These are phyloP conservation scores for Ophion ellenae DNA, from an alignment of 2,888 invertebrate genomes.

Conservation along the genomic window DNA sequence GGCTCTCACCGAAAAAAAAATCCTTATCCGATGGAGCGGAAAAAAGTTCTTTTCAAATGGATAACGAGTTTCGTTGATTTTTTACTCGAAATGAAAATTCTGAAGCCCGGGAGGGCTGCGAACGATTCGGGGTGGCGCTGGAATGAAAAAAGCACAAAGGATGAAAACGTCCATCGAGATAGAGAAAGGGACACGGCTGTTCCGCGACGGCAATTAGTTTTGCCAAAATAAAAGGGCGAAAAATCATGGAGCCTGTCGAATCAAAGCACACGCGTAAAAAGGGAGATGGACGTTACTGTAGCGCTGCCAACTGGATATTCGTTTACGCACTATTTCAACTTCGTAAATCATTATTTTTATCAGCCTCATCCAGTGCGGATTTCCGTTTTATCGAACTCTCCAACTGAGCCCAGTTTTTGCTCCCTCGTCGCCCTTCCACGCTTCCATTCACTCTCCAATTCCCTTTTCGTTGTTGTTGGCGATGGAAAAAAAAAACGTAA, in stretches of 20 bases:
- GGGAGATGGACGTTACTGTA: conserved; percentile 39
- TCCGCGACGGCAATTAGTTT: conserved; percentile 74
- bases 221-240: conserved; percentile 57
- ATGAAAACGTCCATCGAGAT: conserved; percentile 50
- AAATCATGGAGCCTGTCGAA: conserved; percentile 52
- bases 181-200: conserved; percentile 35
- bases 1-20: neutral
- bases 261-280: conserved; percentile 41
- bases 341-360: conserved; percentile 83
- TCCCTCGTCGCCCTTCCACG: conserved; percentile 18
- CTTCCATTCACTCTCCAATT: conserved; percentile 10
- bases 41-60: conserved; percentile 20
- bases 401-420: conserved; percentile 72
- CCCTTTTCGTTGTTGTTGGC: conserved; percentile 43
- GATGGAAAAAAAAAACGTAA: conserved; percentile 64
- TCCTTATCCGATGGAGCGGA: neutral
- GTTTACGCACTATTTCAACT: conserved; percentile 56
- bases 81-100: conserved; percentile 37
- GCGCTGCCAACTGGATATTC: conserved; percentile 11
- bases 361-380: conserved; percentile 81
- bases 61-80: conserved; percentile 53
- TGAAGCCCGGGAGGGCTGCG: neutral
- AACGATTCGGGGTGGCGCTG: neutral
- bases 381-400: conserved; percentile 80
- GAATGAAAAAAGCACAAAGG: conserved; percentile 47